Base-by-base conservation (phyloP, 2,888 invertebrate genomes). In the Atethmia centrago region DNA sequence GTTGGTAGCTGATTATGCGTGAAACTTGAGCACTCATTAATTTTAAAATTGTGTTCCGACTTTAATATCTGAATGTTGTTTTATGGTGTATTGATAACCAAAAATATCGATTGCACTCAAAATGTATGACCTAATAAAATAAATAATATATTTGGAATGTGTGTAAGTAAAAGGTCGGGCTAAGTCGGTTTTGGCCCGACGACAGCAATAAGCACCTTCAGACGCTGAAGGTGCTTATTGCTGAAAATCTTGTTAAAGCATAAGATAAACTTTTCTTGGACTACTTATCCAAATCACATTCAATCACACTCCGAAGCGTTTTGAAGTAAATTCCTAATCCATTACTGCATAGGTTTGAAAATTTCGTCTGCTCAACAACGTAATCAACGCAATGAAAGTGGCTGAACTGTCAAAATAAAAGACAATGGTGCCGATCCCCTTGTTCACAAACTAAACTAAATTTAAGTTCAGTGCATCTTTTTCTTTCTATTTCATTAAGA, bases 21-120 rank as follows among this genome's bases (percentile, higher is more conserved):
- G 75, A 76, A 84, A 83, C 28, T 10, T 81, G 78, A 82, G 61
- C 64, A 28, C 31, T 56, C 59, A 68, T 74, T 49, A 81, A 71
- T 83, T 75, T 55, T 31, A 47, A 75, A 67, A 62, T 28, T 25
- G 9, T 55, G 28, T 62, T 77, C 28, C 19, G 66, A 67, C 63
- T 63, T 77, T 62, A 58, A 82, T 82, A 71, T 63, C 62, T 45
- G 53, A 45, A 61, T 59, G 42, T 51, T 59, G 5, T 59, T 67
- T 74, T 53, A 78, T 67, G 53, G 31, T 31, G 58, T 61, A 74
- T 80, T 65, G 55, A 77, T 65, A 74, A 75, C 28, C n/a, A 25
- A 61, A 80, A 62, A 42, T 56, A 56, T 40, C 40, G 25, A 51
- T 36, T 62, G n/a, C 51, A n/a, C 3, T 53, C 7, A 28, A 53